phyloP scores from a whole-genome alignment of 23 tunicate species.

The Halocynthia aurantium region DNA sequence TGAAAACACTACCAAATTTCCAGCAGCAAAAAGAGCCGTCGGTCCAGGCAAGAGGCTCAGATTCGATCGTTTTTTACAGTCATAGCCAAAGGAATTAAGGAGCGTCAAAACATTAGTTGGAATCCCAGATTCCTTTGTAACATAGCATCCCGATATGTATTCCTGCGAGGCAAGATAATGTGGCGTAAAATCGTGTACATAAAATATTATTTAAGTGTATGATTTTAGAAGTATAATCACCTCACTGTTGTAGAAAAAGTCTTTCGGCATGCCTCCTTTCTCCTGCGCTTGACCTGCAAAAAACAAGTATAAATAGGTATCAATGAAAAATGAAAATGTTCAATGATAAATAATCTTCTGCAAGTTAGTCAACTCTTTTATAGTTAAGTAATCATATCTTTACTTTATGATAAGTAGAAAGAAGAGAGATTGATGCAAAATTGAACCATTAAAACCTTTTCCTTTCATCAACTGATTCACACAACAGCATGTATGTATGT shows the following conservation, averaged over 20 bases:
- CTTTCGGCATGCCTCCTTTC: slow-evolving; percentile 13
- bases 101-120: slow-evolving; percentile 62
- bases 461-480: too few species aligned
- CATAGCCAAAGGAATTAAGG: slow-evolving; percentile 92
- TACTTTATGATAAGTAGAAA: too few species aligned
- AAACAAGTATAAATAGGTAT: too few species aligned
- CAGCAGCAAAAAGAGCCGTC: slow-evolving; percentile 86
- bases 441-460: too few species aligned
- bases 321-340: too few species aligned
- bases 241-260: slow-evolving; percentile 47
- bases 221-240: slow-evolving; percentile 1
- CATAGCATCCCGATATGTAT: slow-evolving; percentile 45
- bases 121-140: slow-evolving; percentile 73
- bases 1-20: slow-evolving; percentile 59
- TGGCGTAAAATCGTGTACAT: background rate
- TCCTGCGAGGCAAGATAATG: slow-evolving; percentile 19
- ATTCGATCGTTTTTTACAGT: slow-evolving; percentile 79
- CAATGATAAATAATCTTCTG: too few species aligned
- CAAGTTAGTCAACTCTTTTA: too few species aligned
- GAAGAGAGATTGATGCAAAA: too few species aligned
- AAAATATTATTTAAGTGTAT: background rate
- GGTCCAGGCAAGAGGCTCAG: slow-evolving; percentile 73
- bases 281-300: background rate
- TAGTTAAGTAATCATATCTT: too few species aligned
- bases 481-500: too few species aligned